phyloP scores from a whole-genome alignment of 2,113 vertebrate species.

The Gobio gobio region DNA sequence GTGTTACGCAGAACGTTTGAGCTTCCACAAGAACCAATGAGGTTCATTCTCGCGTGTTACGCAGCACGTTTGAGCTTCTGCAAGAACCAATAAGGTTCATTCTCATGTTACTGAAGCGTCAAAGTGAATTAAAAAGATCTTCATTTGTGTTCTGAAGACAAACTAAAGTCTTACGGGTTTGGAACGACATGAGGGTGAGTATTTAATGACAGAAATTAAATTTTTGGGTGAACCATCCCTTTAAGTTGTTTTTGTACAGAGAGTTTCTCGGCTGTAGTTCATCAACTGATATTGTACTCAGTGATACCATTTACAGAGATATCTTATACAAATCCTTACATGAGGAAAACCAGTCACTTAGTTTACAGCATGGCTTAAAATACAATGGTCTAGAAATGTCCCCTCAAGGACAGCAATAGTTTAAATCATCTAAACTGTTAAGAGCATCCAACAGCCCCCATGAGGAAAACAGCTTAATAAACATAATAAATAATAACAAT shows the following conservation, averaged over 20 bases:
- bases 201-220: too few species aligned
- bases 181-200: too few species aligned
- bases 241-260: not conserved
- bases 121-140: too few species aligned
- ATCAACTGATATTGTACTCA: not conserved
- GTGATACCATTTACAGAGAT: not conserved
- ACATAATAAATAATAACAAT: slow-evolving; percentile 17
- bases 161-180: too few species aligned
- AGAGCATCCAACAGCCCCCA: not conserved
- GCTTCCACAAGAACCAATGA: too few species aligned
- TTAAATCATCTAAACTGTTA: not conserved
- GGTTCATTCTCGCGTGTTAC: too few species aligned
- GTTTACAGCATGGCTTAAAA: not conserved
- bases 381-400: not conserved
- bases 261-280: not conserved
- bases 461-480: not conserved
- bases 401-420: not conserved
- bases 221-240: too few species aligned
- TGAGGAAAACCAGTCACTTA: not conserved
- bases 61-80: too few species aligned
- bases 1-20: too few species aligned
- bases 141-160: too few species aligned
- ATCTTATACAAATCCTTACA: not conserved
- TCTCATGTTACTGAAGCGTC: too few species aligned
- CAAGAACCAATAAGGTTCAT: too few species aligned